Evolutionary conservation across 2,888 invertebrate species (phyloP).

Genomic region (Troides aeacus): DNA sequence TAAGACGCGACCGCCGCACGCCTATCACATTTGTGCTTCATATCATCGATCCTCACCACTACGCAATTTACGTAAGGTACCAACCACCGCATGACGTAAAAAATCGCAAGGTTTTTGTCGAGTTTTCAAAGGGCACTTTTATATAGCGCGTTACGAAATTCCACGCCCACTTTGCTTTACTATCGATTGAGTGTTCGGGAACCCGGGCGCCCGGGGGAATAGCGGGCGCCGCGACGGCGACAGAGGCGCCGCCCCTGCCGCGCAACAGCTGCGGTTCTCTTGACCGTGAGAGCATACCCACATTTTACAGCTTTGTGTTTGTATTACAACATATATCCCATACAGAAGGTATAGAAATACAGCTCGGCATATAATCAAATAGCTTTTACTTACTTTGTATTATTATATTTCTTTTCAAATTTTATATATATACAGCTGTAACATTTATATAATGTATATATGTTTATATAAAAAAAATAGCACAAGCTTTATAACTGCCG

Average conservation of each 20-base stretch:
- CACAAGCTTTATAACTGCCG: background rate
- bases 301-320: slow-evolving; percentile 37
- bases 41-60: slow-evolving; percentile 31
- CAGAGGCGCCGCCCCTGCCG: slow-evolving; percentile 54
- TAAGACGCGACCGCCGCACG: slow-evolving; percentile 11
- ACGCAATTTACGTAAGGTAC: slow-evolving; percentile 43
- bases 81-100: slow-evolving; percentile 34
- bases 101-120: slow-evolving; percentile 25
- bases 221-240: slow-evolving; percentile 47
- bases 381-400: slow-evolving; percentile 1
- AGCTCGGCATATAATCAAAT: slow-evolving; percentile 6
- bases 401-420: background rate
- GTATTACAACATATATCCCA: background rate
- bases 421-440: slow-evolving; percentile 5
- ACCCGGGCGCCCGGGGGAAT: slow-evolving; percentile 39
- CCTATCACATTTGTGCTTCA: slow-evolving; percentile 6
- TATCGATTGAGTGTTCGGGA: slow-evolving; percentile 63
- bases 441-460: background rate
- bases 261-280: slow-evolving; percentile 74
- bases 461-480: background rate
- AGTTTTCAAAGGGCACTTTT: slow-evolving; percentile 32
- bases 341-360: slow-evolving; percentile 23
- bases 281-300: slow-evolving; percentile 69
- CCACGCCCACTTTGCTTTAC: slow-evolving; percentile 37
- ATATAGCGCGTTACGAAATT: slow-evolving; percentile 37